phyloP scores from a whole-genome alignment of 2,113 vertebrate species.

The Corvus moneduloides region DNA sequence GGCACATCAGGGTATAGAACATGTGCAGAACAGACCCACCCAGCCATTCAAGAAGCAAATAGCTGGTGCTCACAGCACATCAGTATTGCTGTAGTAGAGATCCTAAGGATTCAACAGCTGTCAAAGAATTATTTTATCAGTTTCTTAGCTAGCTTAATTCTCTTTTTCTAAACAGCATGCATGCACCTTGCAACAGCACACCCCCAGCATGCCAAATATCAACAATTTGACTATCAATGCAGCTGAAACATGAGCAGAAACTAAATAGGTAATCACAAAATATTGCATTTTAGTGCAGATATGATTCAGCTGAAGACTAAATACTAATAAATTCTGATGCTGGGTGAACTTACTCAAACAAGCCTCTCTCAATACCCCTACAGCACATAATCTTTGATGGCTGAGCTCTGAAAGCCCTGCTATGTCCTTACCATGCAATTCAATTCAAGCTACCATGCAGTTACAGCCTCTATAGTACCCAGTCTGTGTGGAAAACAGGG shows the following conservation, averaged over 20 bases:
- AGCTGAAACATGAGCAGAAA: neutral
- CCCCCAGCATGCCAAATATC: neutral
- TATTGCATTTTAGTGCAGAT: neutral
- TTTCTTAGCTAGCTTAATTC: neutral
- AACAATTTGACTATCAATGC: neutral
- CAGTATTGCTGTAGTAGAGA: neutral
- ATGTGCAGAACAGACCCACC: neutral
- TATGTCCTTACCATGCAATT: neutral
- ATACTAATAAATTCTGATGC: neutral
- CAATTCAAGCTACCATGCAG: neutral
- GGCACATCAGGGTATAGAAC: neutral
- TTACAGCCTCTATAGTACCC: neutral
- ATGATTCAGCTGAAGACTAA: neutral
- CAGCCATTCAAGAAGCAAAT: neutral
- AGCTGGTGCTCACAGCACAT: neutral
- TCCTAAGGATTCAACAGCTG: neutral
- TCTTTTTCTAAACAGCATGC: neutral
- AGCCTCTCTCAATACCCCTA: neutral
- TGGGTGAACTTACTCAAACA: neutral
- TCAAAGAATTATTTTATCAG: neutral
- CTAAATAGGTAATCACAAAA: neutral
- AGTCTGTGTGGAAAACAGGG: neutral
- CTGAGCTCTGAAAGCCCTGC: neutral
- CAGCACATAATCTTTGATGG: neutral
- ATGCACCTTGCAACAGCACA: neutral